Conservation (phyloP, 2,888 invertebrate genomes). For the Lordiphosa fenestrarum region DNA sequence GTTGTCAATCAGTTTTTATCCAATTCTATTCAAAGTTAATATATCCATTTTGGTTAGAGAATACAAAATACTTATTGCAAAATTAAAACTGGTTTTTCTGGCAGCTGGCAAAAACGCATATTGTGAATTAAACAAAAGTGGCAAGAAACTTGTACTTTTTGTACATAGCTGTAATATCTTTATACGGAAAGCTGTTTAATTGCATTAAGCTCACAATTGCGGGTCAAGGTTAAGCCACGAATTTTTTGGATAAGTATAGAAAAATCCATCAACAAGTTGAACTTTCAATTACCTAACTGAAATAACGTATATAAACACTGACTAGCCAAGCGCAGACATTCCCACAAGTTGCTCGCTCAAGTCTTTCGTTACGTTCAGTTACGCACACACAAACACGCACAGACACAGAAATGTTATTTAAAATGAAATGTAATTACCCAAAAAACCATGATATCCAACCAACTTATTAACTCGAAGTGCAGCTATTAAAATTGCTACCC, state of each 20-base stretch:
- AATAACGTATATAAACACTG: constrained; percentile 16
- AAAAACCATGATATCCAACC: constrained; percentile 37
- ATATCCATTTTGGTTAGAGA: constrained; percentile 2
- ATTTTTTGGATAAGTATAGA: constrained; percentile 6
- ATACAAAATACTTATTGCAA: constrained; percentile 17
- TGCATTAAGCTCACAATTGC: constrained; percentile 41
- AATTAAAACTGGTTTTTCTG: constrained; percentile 31
- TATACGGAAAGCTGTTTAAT: constrained; percentile 31
- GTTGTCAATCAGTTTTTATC: too few relatives aligned
- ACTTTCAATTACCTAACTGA: constrained; percentile 22
- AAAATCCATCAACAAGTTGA: constrained; percentile 2
- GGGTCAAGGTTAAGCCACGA: constrained; percentile 49
- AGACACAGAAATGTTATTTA: constrained; percentile 46
- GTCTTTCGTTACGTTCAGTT: constrained; percentile 46
- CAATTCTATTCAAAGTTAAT: neutral
- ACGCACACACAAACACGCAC: constrained; percentile 56
- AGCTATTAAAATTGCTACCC: constrained; percentile 40
- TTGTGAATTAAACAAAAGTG: constrained; percentile 29
- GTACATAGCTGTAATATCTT: constrained; percentile 20
- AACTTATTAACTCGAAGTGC: constrained; percentile 48
- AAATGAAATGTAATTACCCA: constrained; percentile 68
- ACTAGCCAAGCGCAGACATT: constrained; percentile 33
- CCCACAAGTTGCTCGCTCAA: constrained; percentile 43
- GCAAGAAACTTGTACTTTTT: constrained; percentile 36
- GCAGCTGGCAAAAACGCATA: constrained; percentile 24